Percentiles rank a stretch among this genome's conserved stretches.
These are phyloP conservation scores for Halcyon chelicuti DNA, from an alignment of 2,797 vertebrate genomes.

Conservation along the genomic window DNA sequence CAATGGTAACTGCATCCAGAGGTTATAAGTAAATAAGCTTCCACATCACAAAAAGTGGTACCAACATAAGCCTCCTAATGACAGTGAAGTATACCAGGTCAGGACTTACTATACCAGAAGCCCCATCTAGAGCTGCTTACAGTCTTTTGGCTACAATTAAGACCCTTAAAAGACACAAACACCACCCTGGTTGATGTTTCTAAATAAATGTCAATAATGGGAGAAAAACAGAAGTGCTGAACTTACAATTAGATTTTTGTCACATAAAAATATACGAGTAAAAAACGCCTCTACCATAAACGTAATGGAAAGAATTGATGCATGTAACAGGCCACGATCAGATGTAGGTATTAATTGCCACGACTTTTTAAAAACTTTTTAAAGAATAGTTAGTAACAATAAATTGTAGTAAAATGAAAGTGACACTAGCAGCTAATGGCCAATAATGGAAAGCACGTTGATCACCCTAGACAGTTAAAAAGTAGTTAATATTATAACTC, in stretches of 20 bases:
- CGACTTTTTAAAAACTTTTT: neutral
- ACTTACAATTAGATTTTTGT: neutral
- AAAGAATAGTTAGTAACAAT: neutral
- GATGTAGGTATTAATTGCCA: neutral
- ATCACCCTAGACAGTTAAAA: neutral
- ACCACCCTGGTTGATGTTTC: neutral
- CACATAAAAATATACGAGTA: neutral
- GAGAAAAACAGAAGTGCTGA: slow-evolving; percentile 32
- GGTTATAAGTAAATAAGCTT: neutral
- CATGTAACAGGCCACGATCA: neutral
- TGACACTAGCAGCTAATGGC: neutral
- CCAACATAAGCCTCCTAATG: neutral
- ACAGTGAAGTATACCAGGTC: neutral
- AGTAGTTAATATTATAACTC: neutral
- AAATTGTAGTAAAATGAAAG: slow-evolving; percentile 7
- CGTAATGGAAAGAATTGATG: neutral
- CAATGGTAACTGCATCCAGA: neutral
- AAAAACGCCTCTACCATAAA: neutral
- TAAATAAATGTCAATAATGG: neutral
- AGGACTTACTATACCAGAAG: neutral
- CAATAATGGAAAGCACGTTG: neutral
- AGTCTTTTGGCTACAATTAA: neutral
- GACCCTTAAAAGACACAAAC: neutral
- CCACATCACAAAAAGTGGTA: neutral
- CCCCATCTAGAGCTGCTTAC: neutral